Base-by-base conservation (phyloP, 1,140 invertebrate species). In the Scylla paramamosain region DNA sequence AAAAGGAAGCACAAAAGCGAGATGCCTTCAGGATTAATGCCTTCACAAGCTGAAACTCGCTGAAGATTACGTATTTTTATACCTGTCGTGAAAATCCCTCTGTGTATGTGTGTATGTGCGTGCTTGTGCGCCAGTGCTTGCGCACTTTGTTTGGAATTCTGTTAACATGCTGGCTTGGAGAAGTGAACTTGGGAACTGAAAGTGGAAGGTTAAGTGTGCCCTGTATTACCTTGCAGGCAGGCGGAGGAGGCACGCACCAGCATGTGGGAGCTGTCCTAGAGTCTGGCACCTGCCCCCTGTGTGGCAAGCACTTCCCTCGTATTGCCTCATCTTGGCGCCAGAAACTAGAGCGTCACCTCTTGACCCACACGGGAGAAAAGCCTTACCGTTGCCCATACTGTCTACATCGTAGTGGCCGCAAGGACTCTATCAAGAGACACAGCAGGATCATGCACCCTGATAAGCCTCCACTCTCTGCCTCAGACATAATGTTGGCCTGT, bases 1-100 rank as follows among this genome's bases (percentile, higher is more conserved):
- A 96, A 96, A 95, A 92, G 96, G 45, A 96, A 96, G 93, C 96
- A 96, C 90, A 95, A 77, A 91, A 88, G 93, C 46, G 83, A 95
- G 92, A 82, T 96, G 59, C 67, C 92, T 82, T 82, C 94, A 89
- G 94, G 52, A 52, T 92, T 82, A 25, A 91, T 87, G 90, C 91
- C 91, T 88, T 92, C 91, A 39, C 84, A 48, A 88, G 48, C 91
- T 77, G 94, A 95, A 95, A 87, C 91, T 92, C 91, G 3, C 29
- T 95, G 84, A 95, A 89, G 90, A 86, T 82, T 92, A 7, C 8
- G 29, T 87, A 46, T 92, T 93, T 95, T 88, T 86, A n/a, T 84
- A 86, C 28, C 52, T 92, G 48, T 28, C 48, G 28, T 14, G 39
- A 4, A 87, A 45, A 39, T 59, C 67, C 67, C 12, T 77, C 12